Conservation (phyloP, 1,140 invertebrate species). For the Homarus americanus region DNA sequence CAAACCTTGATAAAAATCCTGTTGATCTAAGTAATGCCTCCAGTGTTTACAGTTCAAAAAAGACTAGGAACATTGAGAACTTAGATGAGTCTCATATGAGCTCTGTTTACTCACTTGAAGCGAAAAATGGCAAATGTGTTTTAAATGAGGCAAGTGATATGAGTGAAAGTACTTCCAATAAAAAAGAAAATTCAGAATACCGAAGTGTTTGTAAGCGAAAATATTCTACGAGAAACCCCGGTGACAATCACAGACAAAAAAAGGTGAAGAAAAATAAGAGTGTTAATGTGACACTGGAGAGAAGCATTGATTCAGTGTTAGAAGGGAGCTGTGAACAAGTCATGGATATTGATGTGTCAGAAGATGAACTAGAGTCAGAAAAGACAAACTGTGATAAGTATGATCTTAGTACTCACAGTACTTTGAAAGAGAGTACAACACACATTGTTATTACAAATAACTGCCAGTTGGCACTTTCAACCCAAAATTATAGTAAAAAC, state of each 20-base stretch:
- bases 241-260: constrained; percentile 3
- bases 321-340: neutral
- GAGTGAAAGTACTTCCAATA: neutral
- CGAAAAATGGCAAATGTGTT: neutral
- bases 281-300: neutral
- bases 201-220: neutral
- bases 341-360: neutral
- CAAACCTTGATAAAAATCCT: constrained; percentile 24
- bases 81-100: neutral
- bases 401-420: neutral
- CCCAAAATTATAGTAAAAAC: neutral
- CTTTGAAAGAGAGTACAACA: neutral
- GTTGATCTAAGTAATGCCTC: constrained; percentile 39
- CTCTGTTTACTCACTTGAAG: neutral
- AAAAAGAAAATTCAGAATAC: neutral
- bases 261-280: neutral
- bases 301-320: neutral
- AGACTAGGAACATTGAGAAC: neutral
- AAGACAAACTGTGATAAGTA: neutral
- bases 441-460: neutral
- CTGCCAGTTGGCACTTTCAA: neutral
- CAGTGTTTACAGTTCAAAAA: constrained; percentile 14
- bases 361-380: constrained; percentile 2
- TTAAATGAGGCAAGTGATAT: neutral
- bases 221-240: neutral